Conservation (phyloP, 2,888 invertebrate species). For the Erebia aethiops region DNA sequence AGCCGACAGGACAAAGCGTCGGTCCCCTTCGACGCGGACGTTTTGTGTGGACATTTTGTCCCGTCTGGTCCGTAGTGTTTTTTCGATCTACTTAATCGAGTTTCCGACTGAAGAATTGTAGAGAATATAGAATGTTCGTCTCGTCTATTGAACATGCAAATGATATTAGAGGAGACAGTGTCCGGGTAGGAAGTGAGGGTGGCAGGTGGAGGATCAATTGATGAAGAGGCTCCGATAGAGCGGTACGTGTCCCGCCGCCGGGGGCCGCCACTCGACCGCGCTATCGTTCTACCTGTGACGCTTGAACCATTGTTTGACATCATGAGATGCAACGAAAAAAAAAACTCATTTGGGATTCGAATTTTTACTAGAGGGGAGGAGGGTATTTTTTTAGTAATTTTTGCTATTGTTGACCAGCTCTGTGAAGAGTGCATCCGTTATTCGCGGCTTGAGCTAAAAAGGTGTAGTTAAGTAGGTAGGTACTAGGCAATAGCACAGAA, state of each 20-base stretch:
- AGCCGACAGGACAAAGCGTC: too few relatives aligned
- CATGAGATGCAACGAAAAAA: slow-evolving; percentile 37
- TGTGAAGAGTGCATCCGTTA: neutral
- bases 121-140: neutral
- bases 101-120: neutral
- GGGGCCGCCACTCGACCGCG: slow-evolving; percentile 53
- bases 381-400: too few relatives aligned
- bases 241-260: slow-evolving; percentile 72
- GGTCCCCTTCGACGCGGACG: too few relatives aligned
- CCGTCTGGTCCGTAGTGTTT: too few relatives aligned
- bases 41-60: too few relatives aligned
- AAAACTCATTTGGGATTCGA: slow-evolving; percentile 28
- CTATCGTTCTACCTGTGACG: slow-evolving; percentile 44
- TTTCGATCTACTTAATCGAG: neutral
- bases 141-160: slow-evolving; percentile 11
- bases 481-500: too few relatives aligned
- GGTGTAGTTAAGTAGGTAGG: too few relatives aligned
- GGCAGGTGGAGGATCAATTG: slow-evolving; percentile 70
- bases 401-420: too few relatives aligned
- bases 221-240: slow-evolving; percentile 72
- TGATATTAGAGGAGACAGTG: slow-evolving; percentile 8
- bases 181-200: slow-evolving; percentile 43
- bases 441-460: too few relatives aligned
- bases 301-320: slow-evolving; percentile 48
- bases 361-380: slow-evolving; percentile 11